Percentiles rank a stretch among this genome's conserved stretches.
phyloP scores from a whole-genome alignment of 2,797 vertebrate species.

The Loriculus beryllinus region DNA sequence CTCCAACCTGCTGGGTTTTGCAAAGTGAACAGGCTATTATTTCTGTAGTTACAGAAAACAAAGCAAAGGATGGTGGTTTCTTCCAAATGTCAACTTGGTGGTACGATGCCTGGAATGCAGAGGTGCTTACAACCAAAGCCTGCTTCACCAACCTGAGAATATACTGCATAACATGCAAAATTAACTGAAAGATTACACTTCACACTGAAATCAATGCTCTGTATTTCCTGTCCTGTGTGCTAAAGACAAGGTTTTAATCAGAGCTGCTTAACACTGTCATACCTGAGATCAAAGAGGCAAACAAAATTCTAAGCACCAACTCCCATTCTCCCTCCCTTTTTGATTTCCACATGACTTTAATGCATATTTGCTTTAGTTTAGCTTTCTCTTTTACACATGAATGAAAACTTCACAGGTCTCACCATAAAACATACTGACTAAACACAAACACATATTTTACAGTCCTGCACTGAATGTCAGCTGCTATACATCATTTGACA shows the following conservation, averaged over 20 bases:
- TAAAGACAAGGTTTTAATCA: not conserved
- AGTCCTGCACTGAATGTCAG: not conserved
- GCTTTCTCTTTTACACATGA: not conserved
- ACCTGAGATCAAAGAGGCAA: constrained; percentile 5
- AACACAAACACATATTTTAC: not conserved
- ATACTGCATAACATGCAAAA: not conserved
- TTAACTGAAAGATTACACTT: not conserved
- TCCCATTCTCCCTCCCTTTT: not conserved
- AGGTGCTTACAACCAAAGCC: not conserved
- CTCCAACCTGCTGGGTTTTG: not conserved
- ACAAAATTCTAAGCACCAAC: not conserved
- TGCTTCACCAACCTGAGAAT: not conserved
- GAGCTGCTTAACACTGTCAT: not conserved
- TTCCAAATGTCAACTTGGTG: not conserved
- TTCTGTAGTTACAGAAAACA: not conserved
- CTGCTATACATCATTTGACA: not conserved
- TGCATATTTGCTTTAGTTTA: not conserved
- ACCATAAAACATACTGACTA: not conserved
- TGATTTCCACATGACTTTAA: not conserved
- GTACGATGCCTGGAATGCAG: not conserved
- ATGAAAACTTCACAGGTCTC: not conserved
- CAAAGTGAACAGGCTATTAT: not conserved
- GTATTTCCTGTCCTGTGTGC: not conserved
- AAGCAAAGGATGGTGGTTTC: not conserved
- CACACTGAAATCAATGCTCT: not conserved